A percentile compares a stretch with the other conserved stretches of the same genome.
Evolutionary conservation across 2,797 vertebrate species (phyloP).

Genomic region (Tamandua tetradactyla): DNA sequence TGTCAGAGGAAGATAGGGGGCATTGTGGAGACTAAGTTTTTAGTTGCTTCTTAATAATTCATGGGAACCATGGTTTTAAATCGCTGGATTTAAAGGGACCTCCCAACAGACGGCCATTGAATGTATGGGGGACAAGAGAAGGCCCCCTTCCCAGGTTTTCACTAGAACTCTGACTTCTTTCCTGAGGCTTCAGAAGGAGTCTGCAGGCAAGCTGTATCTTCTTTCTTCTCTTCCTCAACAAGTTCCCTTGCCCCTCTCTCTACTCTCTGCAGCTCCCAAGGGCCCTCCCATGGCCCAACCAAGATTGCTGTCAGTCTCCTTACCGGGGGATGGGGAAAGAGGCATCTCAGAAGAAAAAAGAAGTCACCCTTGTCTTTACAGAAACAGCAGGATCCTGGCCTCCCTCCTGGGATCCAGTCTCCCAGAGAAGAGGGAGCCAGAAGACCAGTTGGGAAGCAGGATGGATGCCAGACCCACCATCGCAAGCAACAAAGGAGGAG

Average conservation of each 20-base stretch:
- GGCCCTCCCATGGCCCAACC: neutral
- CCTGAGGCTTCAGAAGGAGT: neutral
- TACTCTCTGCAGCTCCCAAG: neutral
- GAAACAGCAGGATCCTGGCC: neutral
- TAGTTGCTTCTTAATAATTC: conserved; percentile 50
- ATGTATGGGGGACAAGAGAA: neutral
- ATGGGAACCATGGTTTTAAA: conserved; percentile 12
- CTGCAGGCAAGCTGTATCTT: neutral
- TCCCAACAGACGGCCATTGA: neutral
- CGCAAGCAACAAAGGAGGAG: neutral
- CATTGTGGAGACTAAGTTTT: neutral
- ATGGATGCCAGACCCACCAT: neutral
- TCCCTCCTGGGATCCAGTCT: neutral
- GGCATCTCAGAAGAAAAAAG: neutral
- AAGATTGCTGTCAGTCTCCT: neutral
- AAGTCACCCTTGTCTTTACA: neutral
- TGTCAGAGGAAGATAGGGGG: too few species aligned
- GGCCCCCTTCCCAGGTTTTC: neutral
- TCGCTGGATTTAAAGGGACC: neutral
- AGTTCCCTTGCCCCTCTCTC: neutral
- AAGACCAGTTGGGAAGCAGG: neutral
- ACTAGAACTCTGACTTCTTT: neutral
- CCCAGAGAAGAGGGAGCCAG: neutral
- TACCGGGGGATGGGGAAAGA: neutral
- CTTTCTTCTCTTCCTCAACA: neutral